Percentiles rank a stretch among this genome's conserved stretches.
phyloP scores from a whole-genome alignment of 2,888 invertebrate species.

The Cryptosula pallasiana region DNA sequence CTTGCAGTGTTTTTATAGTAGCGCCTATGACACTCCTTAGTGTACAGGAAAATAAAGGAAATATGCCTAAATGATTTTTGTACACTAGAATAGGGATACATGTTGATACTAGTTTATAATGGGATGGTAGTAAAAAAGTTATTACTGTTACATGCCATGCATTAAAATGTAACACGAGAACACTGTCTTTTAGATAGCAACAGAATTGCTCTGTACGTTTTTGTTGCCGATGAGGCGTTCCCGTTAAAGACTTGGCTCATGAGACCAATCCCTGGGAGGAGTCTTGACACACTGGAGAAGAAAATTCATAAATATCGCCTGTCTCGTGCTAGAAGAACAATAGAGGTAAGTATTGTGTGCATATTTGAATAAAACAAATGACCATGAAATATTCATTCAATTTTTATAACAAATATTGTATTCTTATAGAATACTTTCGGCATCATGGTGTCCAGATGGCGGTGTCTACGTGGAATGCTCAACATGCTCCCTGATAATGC shows the following conservation, averaged over 20 bases:
- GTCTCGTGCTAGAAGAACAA: conserved; percentile 30
- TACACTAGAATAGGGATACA: no score
- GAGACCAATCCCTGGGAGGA: conserved; percentile 29
- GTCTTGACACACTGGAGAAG: conserved; percentile 32
- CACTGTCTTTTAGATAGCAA: neutral
- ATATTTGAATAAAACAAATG: no score
- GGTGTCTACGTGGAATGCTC: neutral
- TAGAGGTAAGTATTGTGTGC: no score
- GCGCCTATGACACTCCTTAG: no score
- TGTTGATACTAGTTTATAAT: no score
- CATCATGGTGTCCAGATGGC: neutral
- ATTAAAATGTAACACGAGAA: neutral
- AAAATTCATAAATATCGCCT: conserved; percentile 38
- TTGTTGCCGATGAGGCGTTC: conserved; percentile 35
- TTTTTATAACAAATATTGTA: neutral
- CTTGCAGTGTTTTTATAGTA: no score
- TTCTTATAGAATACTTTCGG: neutral
- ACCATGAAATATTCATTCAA: neutral
- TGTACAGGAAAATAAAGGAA: no score
- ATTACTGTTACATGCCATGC: no score
- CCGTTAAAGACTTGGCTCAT: conserved; percentile 30
- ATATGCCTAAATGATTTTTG: no score
- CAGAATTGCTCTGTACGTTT: conserved; percentile 27
- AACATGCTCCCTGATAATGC: neutral
- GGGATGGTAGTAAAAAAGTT: no score